A percentile compares a stretch with the other conserved stretches of the same genome.
Evolutionary conservation across 2,113 vertebrate species (phyloP).

Genomic region (Takifugu bimaculatus): DNA sequence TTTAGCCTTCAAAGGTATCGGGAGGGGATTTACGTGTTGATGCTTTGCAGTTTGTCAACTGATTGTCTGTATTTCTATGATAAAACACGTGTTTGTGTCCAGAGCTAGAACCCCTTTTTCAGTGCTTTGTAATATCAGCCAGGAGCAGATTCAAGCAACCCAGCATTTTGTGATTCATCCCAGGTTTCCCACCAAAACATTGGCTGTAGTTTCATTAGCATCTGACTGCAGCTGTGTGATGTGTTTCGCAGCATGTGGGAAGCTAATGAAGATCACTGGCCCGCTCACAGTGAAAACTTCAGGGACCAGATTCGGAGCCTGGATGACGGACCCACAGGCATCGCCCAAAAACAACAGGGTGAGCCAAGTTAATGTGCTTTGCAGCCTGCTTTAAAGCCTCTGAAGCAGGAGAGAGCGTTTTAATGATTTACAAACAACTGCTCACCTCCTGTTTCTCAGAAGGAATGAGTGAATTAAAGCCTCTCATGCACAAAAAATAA

Average conservation of each 20-base stretch:
- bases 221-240: slow-evolving; percentile 32
- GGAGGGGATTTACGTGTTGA: background rate
- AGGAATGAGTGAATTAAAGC: slow-evolving; percentile 1
- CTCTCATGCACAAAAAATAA: background rate
- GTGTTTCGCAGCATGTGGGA: slow-evolving; percentile 86
- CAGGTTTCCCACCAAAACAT: slow-evolving; percentile 34
- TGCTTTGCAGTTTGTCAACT: background rate
- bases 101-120: slow-evolving; percentile 2
- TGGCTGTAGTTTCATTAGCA: slow-evolving; percentile 24
- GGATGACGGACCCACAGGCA: slow-evolving; percentile 96
- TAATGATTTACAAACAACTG: slow-evolving; percentile 9
- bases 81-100: background rate
- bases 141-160: background rate
- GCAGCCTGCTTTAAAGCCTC: slow-evolving; percentile 1
- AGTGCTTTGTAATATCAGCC: background rate
- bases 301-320: slow-evolving; percentile 95
- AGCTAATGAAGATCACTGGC: slow-evolving; percentile 97
- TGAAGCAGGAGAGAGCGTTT: slow-evolving; percentile 11
- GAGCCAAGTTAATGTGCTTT: slow-evolving; percentile 32
- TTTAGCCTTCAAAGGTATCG: slow-evolving; percentile 2
- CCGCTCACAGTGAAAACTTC: slow-evolving; percentile 95
- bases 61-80: background rate
- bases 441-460: slow-evolving; percentile 6
- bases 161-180: slow-evolving; percentile 13
- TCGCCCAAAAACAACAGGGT: slow-evolving; percentile 89